Conservation (phyloP, 2,113 vertebrate species). For the Burhinus bistriatus region DNA sequence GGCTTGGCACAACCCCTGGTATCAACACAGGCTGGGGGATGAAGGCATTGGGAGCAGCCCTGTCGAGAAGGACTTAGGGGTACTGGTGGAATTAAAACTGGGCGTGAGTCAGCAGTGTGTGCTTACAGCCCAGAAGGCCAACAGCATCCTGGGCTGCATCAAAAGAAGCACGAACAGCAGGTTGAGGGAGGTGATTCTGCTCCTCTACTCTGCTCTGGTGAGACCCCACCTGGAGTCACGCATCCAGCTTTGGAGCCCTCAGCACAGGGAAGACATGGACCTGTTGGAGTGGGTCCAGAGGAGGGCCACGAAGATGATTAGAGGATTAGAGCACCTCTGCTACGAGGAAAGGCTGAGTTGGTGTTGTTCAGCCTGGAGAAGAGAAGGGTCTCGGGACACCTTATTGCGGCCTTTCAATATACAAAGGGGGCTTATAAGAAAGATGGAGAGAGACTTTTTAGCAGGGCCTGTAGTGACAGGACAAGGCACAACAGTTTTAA, state of each 20-base stretch:
- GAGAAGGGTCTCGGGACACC: neutral
- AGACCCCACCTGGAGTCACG: neutral
- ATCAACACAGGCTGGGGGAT: neutral
- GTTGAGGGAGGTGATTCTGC: fast-evolving
- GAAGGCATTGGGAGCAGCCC: neutral
- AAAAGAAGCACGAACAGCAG: fast-evolving
- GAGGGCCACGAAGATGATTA: neutral
- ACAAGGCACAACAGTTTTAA: neutral
- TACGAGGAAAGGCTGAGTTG: neutral
- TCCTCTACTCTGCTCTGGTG: neutral
- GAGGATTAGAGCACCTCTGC: neutral
- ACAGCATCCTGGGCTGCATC: fast-evolving
- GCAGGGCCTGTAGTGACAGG: neutral
- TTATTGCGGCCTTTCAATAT: neutral
- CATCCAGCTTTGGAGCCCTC: neutral
- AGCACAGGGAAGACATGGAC: neutral
- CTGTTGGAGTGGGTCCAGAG: neutral
- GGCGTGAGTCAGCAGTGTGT: fast-evolving
- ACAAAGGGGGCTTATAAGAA: neutral
- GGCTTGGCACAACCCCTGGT: fast-evolving
- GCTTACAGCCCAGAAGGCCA: neutral
- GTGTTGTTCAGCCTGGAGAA: neutral
- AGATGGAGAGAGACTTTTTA: neutral
- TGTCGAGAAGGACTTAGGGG: neutral
- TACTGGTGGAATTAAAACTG: neutral